Evolutionary conservation across 2,113 vertebrate genomes (phyloP).

Genomic region (Antechinus flavipes): DNA sequence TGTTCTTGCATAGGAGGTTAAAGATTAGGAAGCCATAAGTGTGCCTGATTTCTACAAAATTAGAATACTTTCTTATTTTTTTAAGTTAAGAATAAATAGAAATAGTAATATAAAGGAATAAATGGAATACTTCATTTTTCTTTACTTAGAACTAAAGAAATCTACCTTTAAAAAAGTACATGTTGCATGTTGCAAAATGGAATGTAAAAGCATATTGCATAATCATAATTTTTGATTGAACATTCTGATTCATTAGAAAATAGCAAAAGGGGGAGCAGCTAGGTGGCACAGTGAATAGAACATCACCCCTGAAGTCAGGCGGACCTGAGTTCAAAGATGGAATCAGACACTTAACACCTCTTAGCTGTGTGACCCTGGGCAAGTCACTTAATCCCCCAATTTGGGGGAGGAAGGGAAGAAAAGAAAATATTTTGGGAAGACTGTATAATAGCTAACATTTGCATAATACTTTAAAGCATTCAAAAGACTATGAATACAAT

Average conservation of each 20-base stretch:
- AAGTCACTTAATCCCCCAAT: no score
- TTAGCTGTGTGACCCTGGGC: no score
- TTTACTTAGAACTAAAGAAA: not conserved
- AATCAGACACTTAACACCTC: no score
- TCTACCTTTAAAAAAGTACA: constrained; percentile 14
- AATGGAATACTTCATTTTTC: not conserved
- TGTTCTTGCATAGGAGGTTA: constrained; percentile 52
- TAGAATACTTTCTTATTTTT: constrained; percentile 61
- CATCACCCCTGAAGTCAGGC: no score
- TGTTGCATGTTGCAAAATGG: not conserved
- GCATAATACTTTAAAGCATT: not conserved
- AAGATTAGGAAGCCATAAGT: constrained; percentile 67
- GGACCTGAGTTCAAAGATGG: no score
- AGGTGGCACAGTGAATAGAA: no score
- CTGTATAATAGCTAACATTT: not conserved
- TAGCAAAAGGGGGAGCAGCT: no score
- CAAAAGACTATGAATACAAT: not conserved
- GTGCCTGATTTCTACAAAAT: constrained; percentile 59
- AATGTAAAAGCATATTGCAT: not conserved
- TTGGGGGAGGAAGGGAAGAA: no score
- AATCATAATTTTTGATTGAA: constrained; percentile 1
- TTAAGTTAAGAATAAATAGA: not conserved
- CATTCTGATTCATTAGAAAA: not conserved
- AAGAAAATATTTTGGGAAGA: not conserved
- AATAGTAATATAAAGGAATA: constrained; percentile 55